A percentile compares a stretch with the other conserved stretches of the same genome.
Evolutionary conservation across 2,888 invertebrate genomes (phyloP).

Genomic region (Hirtodrosophila histrioides): DNA sequence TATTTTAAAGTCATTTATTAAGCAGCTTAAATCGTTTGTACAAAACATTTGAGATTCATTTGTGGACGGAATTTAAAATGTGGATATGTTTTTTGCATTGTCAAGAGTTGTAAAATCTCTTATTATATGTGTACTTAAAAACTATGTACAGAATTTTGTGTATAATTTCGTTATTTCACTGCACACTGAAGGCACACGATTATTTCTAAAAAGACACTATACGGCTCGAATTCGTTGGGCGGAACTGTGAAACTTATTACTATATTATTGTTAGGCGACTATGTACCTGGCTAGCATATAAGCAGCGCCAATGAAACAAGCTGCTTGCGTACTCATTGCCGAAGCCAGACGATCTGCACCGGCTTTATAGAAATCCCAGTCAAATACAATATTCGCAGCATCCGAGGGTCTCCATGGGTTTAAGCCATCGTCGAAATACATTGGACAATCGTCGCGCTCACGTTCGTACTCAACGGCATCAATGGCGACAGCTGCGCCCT

Average conservation of each 20-base stretch:
- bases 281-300: conserved; percentile 40
- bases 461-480: conserved; percentile 96
- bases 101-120: conserved; percentile 19
- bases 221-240: conserved; percentile 4
- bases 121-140: conserved; percentile 29
- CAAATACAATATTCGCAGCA: conserved; percentile 90
- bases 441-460: conserved; percentile 97
- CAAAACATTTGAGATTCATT: conserved; percentile 63
- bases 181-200: conserved; percentile 58
- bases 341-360: conserved; percentile 56
- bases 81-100: conserved; percentile 2
- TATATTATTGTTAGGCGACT: conserved; percentile 28
- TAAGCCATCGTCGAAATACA: conserved; percentile 97
- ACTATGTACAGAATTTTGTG: conserved; percentile 30
- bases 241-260: conserved; percentile 24
- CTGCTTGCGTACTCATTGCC: conserved; percentile 3
- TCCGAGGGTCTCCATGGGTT: conserved; percentile 92
- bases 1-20: conserved; percentile 25
- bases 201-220: conserved; percentile 24
- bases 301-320: conserved; percentile 17
- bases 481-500: conserved; percentile 96
- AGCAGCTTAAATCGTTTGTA: conserved; percentile 47
- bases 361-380: conserved; percentile 85
- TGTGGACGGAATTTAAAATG: conserved; percentile 52
- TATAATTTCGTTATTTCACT: too few species aligned